phyloP scores from a whole-genome alignment of 2,888 invertebrate species.

The Zele albiditarsus region DNA sequence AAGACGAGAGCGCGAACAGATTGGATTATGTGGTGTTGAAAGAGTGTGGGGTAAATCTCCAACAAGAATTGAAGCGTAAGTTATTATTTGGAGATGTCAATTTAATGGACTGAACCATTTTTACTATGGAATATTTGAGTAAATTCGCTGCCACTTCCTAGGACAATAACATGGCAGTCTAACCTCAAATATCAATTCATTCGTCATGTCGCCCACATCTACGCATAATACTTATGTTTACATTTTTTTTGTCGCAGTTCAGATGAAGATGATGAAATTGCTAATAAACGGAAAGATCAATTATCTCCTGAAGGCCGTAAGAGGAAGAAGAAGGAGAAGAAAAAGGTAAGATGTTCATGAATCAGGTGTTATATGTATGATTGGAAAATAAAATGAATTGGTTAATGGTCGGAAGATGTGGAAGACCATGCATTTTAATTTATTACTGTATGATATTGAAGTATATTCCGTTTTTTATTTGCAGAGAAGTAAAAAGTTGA shows the following conservation, averaged over 20 bases:
- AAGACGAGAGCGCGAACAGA: conserved; percentile 82
- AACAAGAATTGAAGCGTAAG: conserved; percentile 78
- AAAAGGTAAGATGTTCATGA: conserved; percentile 70
- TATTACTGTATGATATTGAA: no score
- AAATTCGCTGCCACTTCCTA: background rate
- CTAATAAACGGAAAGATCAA: conserved; percentile 73
- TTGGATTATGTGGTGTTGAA: conserved; percentile 81
- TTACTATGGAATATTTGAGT: conserved; percentile 21
- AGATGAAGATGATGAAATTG: conserved; percentile 67
- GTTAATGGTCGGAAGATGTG: background rate
- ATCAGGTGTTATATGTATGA: no score
- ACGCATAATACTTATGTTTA: conserved; percentile 22
- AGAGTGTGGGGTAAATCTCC: conserved; percentile 87
- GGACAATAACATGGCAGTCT: conserved; percentile 11
- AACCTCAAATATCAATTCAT: conserved; percentile 40
- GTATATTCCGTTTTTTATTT: conserved; percentile 30
- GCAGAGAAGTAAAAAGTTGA: conserved; percentile 73
- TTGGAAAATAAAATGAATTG: background rate
- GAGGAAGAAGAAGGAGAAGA: conserved; percentile 72
- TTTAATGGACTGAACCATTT: background rate
- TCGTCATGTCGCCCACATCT: background rate
- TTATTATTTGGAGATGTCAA: conserved; percentile 47
- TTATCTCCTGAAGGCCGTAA: conserved; percentile 74
- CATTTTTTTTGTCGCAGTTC: conserved; percentile 59
- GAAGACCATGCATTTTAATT: no score